Percentiles rank a stretch among this genome's conserved stretches.
Conservation (phyloP, 2,888 invertebrate genomes). For the Augiades crinisus region DNA sequence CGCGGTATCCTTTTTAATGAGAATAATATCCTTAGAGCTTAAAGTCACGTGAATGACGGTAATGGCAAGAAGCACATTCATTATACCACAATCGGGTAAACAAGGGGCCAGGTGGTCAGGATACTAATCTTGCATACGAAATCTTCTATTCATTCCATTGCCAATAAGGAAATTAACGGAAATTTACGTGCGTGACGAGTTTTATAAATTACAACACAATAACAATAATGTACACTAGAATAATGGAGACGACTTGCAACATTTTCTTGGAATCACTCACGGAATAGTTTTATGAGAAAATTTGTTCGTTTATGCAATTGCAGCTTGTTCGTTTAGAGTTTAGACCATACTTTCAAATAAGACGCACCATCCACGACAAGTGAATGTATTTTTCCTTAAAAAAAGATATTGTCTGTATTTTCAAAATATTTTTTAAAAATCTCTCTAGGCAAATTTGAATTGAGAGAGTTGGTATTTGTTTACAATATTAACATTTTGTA, state of each 20-base stretch:
- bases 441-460: no score
- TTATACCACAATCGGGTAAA: conserved; percentile 12
- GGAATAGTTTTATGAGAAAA: conserved; percentile 19
- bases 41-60: conserved; percentile 7
- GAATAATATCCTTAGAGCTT: not conserved
- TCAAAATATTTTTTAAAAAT: no score
- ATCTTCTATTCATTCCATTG: conserved; percentile 20
- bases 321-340: conserved; percentile 8
- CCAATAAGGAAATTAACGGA: conserved; percentile 38
- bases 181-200: conserved; percentile 33
- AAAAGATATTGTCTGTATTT: no score
- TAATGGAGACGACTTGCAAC: conserved; percentile 21
- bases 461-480: no score
- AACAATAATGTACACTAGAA: conserved; percentile 20
- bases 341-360: conserved; percentile 13
- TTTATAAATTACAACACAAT: conserved; percentile 17
- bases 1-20: conserved; percentile 5
- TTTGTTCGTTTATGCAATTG: conserved; percentile 6
- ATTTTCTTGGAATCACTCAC: conserved; percentile 15
- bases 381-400: not conserved
- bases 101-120: conserved; percentile 31
- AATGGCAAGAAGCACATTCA: not conserved
- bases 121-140: conserved; percentile 31
- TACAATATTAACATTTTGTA: no score
- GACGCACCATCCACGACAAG: not conserved